Evolutionary conservation across 2,888 invertebrate genomes (phyloP).

Genomic region (Cotesia congregata): DNA sequence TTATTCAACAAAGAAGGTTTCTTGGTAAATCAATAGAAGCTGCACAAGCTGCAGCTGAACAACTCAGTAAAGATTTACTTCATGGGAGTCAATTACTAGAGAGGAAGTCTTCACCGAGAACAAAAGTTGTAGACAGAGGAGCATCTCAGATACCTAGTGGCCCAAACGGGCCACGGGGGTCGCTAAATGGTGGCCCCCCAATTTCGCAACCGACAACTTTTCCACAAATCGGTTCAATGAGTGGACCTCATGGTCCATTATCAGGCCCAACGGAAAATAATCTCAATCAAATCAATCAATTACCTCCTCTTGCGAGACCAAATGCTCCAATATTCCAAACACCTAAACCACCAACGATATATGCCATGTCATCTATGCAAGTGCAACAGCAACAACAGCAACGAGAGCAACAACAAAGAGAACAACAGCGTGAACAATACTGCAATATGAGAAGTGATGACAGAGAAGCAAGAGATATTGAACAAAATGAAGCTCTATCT

Average conservation of each 20-base stretch:
- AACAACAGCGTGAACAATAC: slow-evolving; percentile 64
- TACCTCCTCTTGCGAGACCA: slow-evolving; percentile 78
- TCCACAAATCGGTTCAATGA: slow-evolving; percentile 74
- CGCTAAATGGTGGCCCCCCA: slow-evolving; percentile 68
- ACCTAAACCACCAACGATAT: slow-evolving; percentile 80
- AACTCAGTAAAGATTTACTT: slow-evolving; percentile 86
- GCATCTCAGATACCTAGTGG: slow-evolving; percentile 70
- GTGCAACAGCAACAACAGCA: slow-evolving; percentile 72
- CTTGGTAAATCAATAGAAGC: slow-evolving; percentile 84
- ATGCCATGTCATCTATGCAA: slow-evolving; percentile 70
- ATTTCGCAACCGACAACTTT: slow-evolving; percentile 72
- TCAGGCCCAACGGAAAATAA: slow-evolving; percentile 71
- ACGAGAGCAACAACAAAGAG: slow-evolving; percentile 58
- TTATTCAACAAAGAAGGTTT: slow-evolving; percentile 84
- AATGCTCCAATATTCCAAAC: slow-evolving; percentile 85
- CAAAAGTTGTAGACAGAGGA: slow-evolving; percentile 80
- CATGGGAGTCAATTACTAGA: slow-evolving; percentile 87
- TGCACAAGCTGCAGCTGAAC: slow-evolving; percentile 85
- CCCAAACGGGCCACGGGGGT: slow-evolving; percentile 69
- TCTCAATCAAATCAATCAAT: slow-evolving; percentile 74
- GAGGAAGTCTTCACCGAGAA: slow-evolving; percentile 83
- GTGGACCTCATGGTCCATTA: slow-evolving; percentile 64
- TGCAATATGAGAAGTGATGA: slow-evolving; percentile 65
- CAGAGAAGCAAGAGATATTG: slow-evolving; percentile 75
- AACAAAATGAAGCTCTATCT: slow-evolving; percentile 94